Base-by-base conservation (phyloP, 64 coral and sea anemone genomes). In the Anthopleura sola region DNA sequence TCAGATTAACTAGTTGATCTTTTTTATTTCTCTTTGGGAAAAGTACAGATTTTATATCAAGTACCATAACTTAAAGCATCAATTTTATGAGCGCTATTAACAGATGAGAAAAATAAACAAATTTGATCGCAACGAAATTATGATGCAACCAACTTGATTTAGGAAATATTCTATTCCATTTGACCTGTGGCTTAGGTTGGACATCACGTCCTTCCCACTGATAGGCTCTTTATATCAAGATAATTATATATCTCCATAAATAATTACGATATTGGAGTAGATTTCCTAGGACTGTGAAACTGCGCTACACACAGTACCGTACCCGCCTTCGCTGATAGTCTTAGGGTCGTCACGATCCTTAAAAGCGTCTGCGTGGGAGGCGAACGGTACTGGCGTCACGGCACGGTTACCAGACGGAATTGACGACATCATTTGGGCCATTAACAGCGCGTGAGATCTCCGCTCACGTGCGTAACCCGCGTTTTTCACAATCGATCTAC, bases 11-110 rank as follows among this genome's bases (percentile, higher is more conserved):
- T 2, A 53, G 50, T 53, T 53, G 50, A 53, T 53, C 50, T 53
- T 62, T 62, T 62, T 62, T 62, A 62, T 62, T 62, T 62, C 58
- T n/a, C n/a, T 62, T 62, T 62, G 58, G 13, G 24, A 62, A 62
- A 62, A n/a, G 24, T 62, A 62, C 58, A 26, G 11, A 62, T 62
- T 62, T 62, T 62, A n/a, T 62, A 62, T 62, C 58, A 24, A 26
- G 58, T 62, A 62, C 6, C 58, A 7, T 56, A 56, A 56, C 55
- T 56, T 56, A 56, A 3, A 56, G 16, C 55, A 20, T 56, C 58
- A 62, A 26, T 62, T 62, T 62, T 62, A 62, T 62, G 23, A 62
- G 58, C 58, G 24, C 21, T 53, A 53, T 53, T 62, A 62, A 26
- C 58, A n/a, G 13, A 62, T 28, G 5, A 62, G 0, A 20, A 58